These are phyloP conservation scores for Pycnonotus jocosus DNA, from an alignment of 2,113 vertebrate genomes.

Conservation along the genomic window DNA sequence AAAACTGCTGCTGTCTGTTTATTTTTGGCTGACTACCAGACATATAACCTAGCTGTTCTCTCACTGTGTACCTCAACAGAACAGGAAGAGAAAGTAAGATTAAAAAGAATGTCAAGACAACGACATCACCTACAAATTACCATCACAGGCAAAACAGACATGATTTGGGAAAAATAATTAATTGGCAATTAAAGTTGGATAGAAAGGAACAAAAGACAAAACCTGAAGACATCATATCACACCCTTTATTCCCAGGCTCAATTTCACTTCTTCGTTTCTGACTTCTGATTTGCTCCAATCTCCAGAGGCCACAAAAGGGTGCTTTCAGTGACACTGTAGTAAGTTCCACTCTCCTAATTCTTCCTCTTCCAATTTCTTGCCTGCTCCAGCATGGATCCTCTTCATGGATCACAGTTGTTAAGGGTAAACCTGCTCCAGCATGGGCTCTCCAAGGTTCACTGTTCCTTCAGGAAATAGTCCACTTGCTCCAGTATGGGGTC, in stretches of 20 bases:
- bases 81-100: not conserved
- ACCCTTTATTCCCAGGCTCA: not conserved
- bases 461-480: not conserved
- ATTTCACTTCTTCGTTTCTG: not conserved
- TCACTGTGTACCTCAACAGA: not conserved
- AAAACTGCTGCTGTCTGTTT: not conserved
- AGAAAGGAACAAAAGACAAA: not conserved
- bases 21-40: not conserved
- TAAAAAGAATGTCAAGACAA: not conserved
- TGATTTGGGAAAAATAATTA: not conserved
- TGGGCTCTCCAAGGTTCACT: not conserved
- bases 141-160: not conserved
- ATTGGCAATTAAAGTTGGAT: not conserved
- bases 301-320: fast-evolving
- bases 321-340: not conserved
- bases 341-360: not conserved
- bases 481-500: not conserved
- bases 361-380: not conserved
- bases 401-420: not conserved
- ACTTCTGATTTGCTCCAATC: not conserved
- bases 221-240: not conserved
- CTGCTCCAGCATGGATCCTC: not conserved
- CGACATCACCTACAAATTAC: not conserved
- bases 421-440: not conserved
- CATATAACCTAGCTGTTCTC: not conserved